phyloP scores from a whole-genome alignment of 1,140 invertebrate species.

The Lordiphosa clarofinis region DNA sequence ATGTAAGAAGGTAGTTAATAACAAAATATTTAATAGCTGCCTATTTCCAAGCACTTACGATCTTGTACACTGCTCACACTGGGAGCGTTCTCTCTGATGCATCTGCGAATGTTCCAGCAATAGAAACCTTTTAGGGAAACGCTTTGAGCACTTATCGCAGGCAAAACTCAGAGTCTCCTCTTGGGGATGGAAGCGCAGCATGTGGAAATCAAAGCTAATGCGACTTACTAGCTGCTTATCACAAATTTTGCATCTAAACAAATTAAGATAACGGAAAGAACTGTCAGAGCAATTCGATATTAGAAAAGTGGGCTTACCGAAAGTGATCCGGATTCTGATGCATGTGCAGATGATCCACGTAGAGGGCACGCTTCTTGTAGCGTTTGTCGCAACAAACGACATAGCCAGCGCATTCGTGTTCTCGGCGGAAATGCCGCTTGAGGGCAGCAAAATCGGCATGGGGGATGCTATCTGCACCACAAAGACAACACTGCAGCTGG shows the following conservation, averaged over 20 bases:
- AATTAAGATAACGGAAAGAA: not conserved
- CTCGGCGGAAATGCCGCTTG: conserved; percentile 32
- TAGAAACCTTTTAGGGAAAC: conserved; percentile 42
- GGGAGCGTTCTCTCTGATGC: conserved; percentile 41
- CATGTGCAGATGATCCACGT: conserved; percentile 52
- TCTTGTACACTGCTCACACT: conserved; percentile 46
- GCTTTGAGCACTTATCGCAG: conserved; percentile 47
- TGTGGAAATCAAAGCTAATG: conserved; percentile 40
- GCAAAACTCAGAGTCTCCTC: conserved; percentile 40
- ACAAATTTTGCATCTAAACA: conserved; percentile 34
- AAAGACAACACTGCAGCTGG: conserved; percentile 30
- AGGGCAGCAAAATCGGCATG: conserved; percentile 33
- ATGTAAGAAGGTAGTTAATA: not conserved
- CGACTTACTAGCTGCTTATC: conserved; percentile 42
- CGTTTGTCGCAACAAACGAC: conserved; percentile 48
- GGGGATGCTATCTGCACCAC: conserved; percentile 6
- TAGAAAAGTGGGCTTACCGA: conserved; percentile 11
- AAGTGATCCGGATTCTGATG: conserved; percentile 53
- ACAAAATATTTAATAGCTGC: not conserved
- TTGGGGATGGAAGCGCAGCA: conserved; percentile 42
- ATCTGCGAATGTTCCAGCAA: conserved; percentile 39
- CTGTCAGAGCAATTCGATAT: not conserved
- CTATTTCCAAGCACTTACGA: conserved; percentile 22
- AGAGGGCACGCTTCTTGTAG: conserved; percentile 44
- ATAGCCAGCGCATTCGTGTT: conserved; percentile 40